phyloP scores from a whole-genome alignment of 2,888 invertebrate species.

The Peribatodes rhomboidaria region DNA sequence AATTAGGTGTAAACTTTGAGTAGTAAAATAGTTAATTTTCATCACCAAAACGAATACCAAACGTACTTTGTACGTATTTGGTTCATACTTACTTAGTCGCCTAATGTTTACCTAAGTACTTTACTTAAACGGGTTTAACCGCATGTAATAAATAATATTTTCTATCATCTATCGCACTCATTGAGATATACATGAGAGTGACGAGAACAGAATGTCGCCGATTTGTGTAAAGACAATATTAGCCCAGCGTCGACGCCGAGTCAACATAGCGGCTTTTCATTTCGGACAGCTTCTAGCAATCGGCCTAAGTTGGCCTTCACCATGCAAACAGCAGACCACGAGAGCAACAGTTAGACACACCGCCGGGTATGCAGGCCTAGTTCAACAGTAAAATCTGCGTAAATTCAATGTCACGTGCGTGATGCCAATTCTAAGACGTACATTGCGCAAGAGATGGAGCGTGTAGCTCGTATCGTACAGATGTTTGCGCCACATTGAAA shows the following conservation, averaged over 20 bases:
- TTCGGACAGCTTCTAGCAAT: neutral
- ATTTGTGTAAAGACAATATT: neutral
- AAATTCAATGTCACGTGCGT: slow-evolving; percentile 62
- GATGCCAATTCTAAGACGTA: slow-evolving; percentile 58
- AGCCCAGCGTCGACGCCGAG: neutral
- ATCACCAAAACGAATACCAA: neutral
- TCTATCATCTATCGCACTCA: neutral
- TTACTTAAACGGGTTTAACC: neutral
- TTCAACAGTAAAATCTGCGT: slow-evolving; percentile 45
- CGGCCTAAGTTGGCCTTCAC: neutral
- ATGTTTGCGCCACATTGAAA: slow-evolving; percentile 40
- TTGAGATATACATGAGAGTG: neutral
- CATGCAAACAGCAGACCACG: neutral
- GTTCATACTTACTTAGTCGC: neutral
- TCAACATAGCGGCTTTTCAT: neutral
- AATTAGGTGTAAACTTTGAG: neutral
- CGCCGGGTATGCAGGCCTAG: slow-evolving; percentile 43
- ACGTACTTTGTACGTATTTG: too few relatives aligned
- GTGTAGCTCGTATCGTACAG: slow-evolving; percentile 37
- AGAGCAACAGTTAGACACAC: slow-evolving; percentile 39
- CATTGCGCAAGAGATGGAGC: slow-evolving; percentile 55
- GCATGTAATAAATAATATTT: neutral
- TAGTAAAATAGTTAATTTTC: neutral
- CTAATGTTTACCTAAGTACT: neutral
- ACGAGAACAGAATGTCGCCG: neutral